A percentile compares a stretch with the other conserved stretches of the same genome.
phyloP scores from a whole-genome alignment of 2,888 invertebrate species.

The Heliconius cydno region DNA sequence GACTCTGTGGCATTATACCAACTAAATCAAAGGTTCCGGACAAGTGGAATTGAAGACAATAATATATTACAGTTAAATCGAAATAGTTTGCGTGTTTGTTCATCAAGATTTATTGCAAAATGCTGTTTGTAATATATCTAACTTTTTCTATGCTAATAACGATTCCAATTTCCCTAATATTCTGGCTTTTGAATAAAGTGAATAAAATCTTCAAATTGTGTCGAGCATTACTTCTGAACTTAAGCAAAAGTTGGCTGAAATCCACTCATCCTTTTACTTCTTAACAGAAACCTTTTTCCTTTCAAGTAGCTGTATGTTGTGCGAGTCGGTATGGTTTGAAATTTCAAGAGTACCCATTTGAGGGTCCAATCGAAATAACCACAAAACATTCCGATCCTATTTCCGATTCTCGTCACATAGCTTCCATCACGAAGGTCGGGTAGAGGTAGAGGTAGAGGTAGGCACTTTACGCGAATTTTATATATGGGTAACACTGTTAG shows the following conservation, averaged over 20 bases:
- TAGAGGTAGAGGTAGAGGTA: slow-evolving; percentile 52
- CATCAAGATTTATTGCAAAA: slow-evolving; percentile 8
- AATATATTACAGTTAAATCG: slow-evolving; percentile 31
- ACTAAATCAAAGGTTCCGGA: slow-evolving; percentile 49
- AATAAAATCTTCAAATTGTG: slow-evolving; percentile 41
- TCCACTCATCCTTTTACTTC: slow-evolving; percentile 51
- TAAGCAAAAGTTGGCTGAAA: slow-evolving; percentile 44
- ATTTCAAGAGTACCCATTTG: slow-evolving; percentile 73
- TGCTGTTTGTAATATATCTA: not conserved
- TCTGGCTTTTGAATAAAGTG: slow-evolving; percentile 29
- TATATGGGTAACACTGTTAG: slow-evolving; percentile 46
- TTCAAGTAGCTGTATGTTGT: slow-evolving; percentile 62
- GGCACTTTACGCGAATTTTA: slow-evolving; percentile 63
- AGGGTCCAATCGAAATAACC: slow-evolving; percentile 78
- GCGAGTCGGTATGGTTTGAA: slow-evolving; percentile 68
- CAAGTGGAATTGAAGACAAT: slow-evolving; percentile 26
- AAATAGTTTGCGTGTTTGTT: slow-evolving; percentile 15
- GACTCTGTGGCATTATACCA: slow-evolving; percentile 54
- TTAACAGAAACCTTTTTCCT: slow-evolving; percentile 61
- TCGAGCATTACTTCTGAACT: slow-evolving; percentile 43
- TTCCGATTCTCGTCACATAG: slow-evolving; percentile 78
- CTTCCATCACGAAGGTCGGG: slow-evolving; percentile 67
- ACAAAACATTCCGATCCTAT: slow-evolving; percentile 75
- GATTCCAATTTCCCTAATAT: slow-evolving; percentile 26
- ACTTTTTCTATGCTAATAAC: not conserved